Base-by-base conservation (phyloP, 2,888 invertebrate species). In the Entomobrya multifasciata region DNA sequence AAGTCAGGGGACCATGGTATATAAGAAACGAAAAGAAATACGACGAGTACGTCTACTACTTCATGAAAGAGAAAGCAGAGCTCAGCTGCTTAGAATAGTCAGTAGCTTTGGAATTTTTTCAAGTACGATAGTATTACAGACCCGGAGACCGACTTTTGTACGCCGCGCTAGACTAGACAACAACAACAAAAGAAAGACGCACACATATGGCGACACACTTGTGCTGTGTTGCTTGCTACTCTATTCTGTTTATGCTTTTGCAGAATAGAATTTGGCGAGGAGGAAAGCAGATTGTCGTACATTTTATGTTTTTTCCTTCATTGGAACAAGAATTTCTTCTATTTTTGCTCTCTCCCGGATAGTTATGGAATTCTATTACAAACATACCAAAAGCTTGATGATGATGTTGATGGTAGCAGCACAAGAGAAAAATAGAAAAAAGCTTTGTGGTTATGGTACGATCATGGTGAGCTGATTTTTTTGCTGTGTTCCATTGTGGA, bases 391-490 rank as follows among this genome's bases (percentile, higher is more conserved):
- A 11, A 67, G 2, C n/a, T 20, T 30, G 30, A 62, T 36, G 30
- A 65, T 41, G 65, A 67, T 44, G 67, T 22, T 67, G 67, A 67
- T 67, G 67, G 41, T 17, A 67, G 17, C 41, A 15, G 22, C 41
- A 67, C 22, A 17, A 47, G 22, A 27, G 44, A 41, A 47, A 47
- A 6, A 8, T 36, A 36, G 36, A 36, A 44, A 47, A 30, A 13
- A 41, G 67, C 67, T 44, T 67, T 22, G 17, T 47, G 41, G 47
- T 11, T 20, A 47, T 65, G 65, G 15, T 47, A 30, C 22, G 22
- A 67, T 47, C 17, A 81, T 60, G 44, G 70, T 81, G 67, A 80
- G 67, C 67, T 70, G 67, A 55, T 81, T 81, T 55, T 60, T 60
- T 79, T 27, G 57, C 57, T 81, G 52, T 36, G 77, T 36, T 36